Percentiles rank a stretch among this genome's conserved stretches.
phyloP scores from a whole-genome alignment of 1,140 invertebrate genomes.

The Bombus sibiricus region DNA sequence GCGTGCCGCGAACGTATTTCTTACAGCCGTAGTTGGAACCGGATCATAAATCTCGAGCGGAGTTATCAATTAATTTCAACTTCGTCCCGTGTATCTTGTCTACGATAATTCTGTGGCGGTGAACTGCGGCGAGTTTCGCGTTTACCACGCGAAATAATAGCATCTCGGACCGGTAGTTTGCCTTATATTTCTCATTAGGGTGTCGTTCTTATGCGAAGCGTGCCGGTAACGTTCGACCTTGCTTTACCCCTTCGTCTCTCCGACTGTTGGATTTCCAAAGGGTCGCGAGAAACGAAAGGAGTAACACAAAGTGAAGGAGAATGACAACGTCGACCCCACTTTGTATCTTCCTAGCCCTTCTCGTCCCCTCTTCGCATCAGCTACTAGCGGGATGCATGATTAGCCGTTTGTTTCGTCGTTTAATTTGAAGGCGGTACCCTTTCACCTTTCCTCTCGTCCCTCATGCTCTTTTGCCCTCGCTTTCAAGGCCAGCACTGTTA shows the following conservation, averaged over 20 bases:
- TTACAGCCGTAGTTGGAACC: background rate
- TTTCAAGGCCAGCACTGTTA: slow-evolving; percentile 34
- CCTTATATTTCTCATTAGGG: slow-evolving; percentile 62
- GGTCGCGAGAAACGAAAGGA: slow-evolving; percentile 38
- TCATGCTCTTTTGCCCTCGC: background rate
- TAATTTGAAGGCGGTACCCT: slow-evolving; percentile 72
- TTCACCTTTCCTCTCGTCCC: slow-evolving; percentile 16
- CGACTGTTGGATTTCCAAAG: background rate
- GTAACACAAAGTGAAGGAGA: slow-evolving; percentile 21
- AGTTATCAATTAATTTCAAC: slow-evolving; percentile 54
- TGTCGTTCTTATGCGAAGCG: slow-evolving; percentile 46
- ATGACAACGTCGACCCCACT: slow-evolving; percentile 41
- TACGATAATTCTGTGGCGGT: slow-evolving; percentile 33
- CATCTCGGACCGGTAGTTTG: slow-evolving; percentile 36
- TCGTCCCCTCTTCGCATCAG: too few relatives aligned
- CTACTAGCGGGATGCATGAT: slow-evolving; percentile 72
- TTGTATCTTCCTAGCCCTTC: slow-evolving; percentile 51
- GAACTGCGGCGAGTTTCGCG: background rate
- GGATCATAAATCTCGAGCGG: slow-evolving; percentile 25
- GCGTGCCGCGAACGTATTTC: background rate
- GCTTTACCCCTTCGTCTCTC: background rate
- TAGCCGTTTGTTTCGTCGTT: slow-evolving; percentile 80
- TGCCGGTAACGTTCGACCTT: slow-evolving; percentile 41
- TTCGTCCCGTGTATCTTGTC: slow-evolving; percentile 11
- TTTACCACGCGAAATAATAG: slow-evolving; percentile 44